Conservation (phyloP, 2,888 invertebrate species). For the Tetranychus truncatus region DNA sequence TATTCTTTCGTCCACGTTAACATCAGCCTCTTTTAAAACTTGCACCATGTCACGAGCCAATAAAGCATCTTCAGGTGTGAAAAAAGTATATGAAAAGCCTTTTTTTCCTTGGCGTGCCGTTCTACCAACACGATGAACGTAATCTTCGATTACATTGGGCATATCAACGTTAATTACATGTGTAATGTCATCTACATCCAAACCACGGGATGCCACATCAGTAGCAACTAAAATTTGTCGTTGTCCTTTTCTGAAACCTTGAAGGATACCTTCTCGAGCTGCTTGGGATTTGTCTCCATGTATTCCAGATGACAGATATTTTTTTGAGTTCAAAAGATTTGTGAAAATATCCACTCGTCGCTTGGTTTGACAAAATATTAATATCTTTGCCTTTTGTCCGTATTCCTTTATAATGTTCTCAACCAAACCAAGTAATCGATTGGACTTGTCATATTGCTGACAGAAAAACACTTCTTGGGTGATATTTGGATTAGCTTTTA, state of each 20-base stretch:
- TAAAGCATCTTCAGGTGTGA: constrained; percentile 71
- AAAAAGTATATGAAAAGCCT: constrained; percentile 89
- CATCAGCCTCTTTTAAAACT: constrained; percentile 80
- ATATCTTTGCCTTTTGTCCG: constrained; percentile 46
- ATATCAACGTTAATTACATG: constrained; percentile 95
- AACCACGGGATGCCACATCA: constrained; percentile 77
- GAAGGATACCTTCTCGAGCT: constrained; percentile 38
- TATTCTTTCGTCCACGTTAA: constrained; percentile 25
- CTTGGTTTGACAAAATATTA: constrained; percentile 96
- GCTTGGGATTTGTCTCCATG: constrained; percentile 41
- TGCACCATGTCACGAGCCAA: constrained; percentile 79
- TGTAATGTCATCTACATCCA: constrained; percentile 80
- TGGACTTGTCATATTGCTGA: constrained; percentile 80
- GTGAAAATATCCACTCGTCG: constrained; percentile 56
- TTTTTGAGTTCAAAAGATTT: constrained; percentile 31
- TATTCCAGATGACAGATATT: constrained; percentile 42
- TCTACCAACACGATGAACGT: constrained; percentile 86
- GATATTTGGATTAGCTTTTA: constrained; percentile 90
- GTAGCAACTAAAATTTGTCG: constrained; percentile 77
- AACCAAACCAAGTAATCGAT: constrained; percentile 56
- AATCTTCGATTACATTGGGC: constrained; percentile 91
- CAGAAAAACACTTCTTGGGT: constrained; percentile 87
- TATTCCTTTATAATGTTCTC: constrained; percentile 66
- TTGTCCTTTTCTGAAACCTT: constrained; percentile 59
- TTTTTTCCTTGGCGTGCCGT: constrained; percentile 80